Conservation (phyloP, 1,140 invertebrate genomes). For the Brachionus plicatilis region DNA sequence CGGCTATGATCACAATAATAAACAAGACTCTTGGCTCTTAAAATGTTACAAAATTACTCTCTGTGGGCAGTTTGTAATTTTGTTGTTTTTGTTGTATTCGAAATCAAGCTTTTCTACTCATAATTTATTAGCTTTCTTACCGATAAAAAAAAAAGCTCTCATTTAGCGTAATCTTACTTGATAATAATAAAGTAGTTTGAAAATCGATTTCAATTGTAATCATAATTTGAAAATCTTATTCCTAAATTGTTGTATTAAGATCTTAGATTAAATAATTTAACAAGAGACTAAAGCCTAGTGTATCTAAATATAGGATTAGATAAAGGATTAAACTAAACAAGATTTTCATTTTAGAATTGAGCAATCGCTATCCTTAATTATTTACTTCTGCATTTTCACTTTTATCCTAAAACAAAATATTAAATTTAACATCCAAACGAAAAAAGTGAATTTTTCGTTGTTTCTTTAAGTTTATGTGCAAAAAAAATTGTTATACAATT, state of each 20-base stretch:
- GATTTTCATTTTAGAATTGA: background rate
- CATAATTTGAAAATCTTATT: background rate
- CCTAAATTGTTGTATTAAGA: background rate
- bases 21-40: background rate
- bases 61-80: background rate
- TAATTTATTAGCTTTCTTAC: background rate
- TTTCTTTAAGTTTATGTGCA: too few relatives aligned
- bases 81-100: background rate
- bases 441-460: background rate
- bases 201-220: background rate
- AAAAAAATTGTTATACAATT: background rate
- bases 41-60: background rate
- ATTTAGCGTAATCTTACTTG: background rate
- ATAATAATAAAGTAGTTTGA: background rate
- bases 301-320: background rate
- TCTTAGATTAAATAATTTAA: background rate
- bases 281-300: background rate
- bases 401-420: background rate
- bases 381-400: background rate
- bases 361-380: background rate
- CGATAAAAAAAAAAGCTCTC: background rate
- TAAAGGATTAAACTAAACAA: background rate
- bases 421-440: too few relatives aligned
- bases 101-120: background rate
- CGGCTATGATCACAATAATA: background rate